These are phyloP conservation scores for Drosophila atroscutellata DNA, from an alignment of 2,888 invertebrate genomes.

Conservation along the genomic window DNA sequence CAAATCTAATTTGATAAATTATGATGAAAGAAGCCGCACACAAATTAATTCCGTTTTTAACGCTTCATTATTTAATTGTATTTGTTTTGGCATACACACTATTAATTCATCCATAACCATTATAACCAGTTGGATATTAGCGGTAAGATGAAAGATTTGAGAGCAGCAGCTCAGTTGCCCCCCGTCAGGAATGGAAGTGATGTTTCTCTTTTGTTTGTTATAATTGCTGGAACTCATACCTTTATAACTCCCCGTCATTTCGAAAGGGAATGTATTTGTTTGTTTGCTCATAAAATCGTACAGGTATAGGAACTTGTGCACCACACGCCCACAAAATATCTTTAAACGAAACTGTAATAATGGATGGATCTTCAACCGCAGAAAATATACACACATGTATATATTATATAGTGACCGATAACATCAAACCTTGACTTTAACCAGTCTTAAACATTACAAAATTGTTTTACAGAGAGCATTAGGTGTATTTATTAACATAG, in stretches of 20 bases:
- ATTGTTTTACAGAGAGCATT: too few relatives aligned
- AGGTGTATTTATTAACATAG: not conserved
- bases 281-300: slow-evolving; percentile 1
- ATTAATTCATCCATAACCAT: slow-evolving; percentile 69
- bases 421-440: not conserved
- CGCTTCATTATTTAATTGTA: slow-evolving; percentile 75
- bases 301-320: not conserved
- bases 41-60: slow-evolving; percentile 74
- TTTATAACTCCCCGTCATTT: slow-evolving; percentile 10
- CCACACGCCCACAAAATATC: slow-evolving; percentile 3
- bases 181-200: slow-evolving; percentile 74
- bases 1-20: slow-evolving; percentile 58
- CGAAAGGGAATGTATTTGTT: slow-evolving; percentile 12
- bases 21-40: slow-evolving; percentile 64
- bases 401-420: not conserved
- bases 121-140: slow-evolving; percentile 75
- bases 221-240: slow-evolving; percentile 64
- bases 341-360: not conserved
- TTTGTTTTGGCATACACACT: slow-evolving; percentile 72
- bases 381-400: not conserved
- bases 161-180: slow-evolving; percentile 52
- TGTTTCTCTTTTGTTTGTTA: slow-evolving; percentile 70
- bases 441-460: too few relatives aligned
- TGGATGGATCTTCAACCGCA: not conserved
- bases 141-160: slow-evolving; percentile 66